Evolutionary conservation across 2,888 invertebrate genomes (phyloP), one percentile per base, ranked within the genome.

Genomic region (Ectobius pallidus): DNA sequence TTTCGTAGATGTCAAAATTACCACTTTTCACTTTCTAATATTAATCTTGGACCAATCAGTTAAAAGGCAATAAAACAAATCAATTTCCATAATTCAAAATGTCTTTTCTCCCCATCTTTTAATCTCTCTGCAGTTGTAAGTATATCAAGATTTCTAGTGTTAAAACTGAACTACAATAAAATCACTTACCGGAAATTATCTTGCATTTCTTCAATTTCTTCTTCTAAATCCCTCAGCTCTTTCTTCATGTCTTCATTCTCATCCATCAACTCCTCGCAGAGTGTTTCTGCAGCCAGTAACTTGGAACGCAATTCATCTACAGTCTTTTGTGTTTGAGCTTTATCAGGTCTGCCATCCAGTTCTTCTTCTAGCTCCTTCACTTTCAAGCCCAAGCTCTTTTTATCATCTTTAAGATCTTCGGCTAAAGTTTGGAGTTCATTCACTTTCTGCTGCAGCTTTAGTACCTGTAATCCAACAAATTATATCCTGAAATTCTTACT

Each of bases 121-220:
- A n/a, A n/a, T n/a, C n/a, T n/a, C n/a, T n/a, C n/a, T n/a, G n/a
- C n/a, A n/a, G n/a, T n/a, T n/a, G n/a, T n/a, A n/a, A n/a, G n/a
- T n/a, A n/a, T n/a, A n/a, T n/a, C n/a, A n/a, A n/a, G n/a, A n/a
- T n/a, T n/a, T n/a, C n/a, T n/a, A n/a, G n/a, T n/a, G n/a, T n/a
- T n/a, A n/a, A n/a, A n/a, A n/a, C n/a, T n/a, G n/a, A n/a, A n/a
- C n/a, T n/a, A n/a, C n/a, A n/a, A n/a, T n/a, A n/a, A n/a, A n/a
- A n/a, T n/a, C n/a, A n/a, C n/a, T 4, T 81, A 91, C 87, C 93
- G 90, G 83, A 96, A 96, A 81, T 94, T 95, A 81, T 99, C 99
- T 82, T 99, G 98, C 91, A 99, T 92, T 84, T 99, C 99, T 81
- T 99, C 99, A 84, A 99, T 97, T 85, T 99, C 99, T 76, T 96